Evolutionary conservation across 2,888 invertebrate genomes (phyloP).

Genomic region (Tethea ocularis): DNA sequence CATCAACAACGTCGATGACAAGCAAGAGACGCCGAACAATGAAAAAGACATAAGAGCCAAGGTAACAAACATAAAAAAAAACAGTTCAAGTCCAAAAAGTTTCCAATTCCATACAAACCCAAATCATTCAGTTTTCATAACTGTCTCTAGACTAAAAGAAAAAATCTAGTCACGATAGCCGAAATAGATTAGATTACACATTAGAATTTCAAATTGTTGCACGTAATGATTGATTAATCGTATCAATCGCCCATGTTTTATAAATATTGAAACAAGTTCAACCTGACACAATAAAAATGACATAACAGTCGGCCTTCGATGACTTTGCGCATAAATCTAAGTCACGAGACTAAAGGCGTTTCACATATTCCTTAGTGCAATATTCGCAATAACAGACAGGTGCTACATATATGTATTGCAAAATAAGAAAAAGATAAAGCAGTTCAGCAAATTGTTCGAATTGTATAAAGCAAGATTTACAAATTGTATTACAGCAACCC

Average conservation of each 20-base stretch:
- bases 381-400: slow-evolving; percentile 18
- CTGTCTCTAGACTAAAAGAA: neutral
- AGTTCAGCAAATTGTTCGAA: slow-evolving; percentile 14
- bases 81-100: slow-evolving; percentile 23
- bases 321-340: slow-evolving; percentile 24
- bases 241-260: slow-evolving; percentile 13
- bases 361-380: slow-evolving; percentile 18
- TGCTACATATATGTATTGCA: slow-evolving; percentile 21
- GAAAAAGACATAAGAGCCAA: slow-evolving; percentile 88
- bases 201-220: slow-evolving; percentile 17
- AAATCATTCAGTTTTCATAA: neutral
- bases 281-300: slow-evolving; percentile 36
- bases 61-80: slow-evolving; percentile 64
- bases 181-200: neutral
- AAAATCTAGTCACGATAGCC: neutral
- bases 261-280: slow-evolving; percentile 23
- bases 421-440: slow-evolving; percentile 8
- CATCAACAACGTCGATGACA: slow-evolving; percentile 89
- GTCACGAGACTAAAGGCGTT: slow-evolving; percentile 32
- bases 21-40: slow-evolving; percentile 86
- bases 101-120: slow-evolving; percentile 5
- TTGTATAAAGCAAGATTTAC: neutral
- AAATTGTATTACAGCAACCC: slow-evolving; percentile 31
- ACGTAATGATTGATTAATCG: slow-evolving; percentile 18
- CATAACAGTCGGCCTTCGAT: slow-evolving; percentile 38